Evolutionary conservation across 2,113 vertebrate genomes (phyloP).

Genomic region (Marcusenius ussheri): DNA sequence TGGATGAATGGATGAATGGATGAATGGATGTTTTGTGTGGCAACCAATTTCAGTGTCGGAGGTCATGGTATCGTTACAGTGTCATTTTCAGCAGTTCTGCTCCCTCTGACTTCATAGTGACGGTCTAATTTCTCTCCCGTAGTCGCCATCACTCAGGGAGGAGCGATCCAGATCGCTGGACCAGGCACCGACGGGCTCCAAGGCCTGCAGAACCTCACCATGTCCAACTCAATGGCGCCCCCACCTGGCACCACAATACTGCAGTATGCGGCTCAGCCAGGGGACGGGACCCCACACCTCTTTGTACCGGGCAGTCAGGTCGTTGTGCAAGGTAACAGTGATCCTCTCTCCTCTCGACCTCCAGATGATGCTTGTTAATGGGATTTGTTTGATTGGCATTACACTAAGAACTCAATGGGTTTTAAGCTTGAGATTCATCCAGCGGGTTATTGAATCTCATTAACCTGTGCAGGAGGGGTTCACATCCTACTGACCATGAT

Average conservation of each 20-base stretch:
- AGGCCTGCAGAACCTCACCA: constrained; percentile 62
- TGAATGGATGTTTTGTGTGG: neutral
- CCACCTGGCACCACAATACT: constrained; percentile 73
- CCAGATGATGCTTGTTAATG: neutral
- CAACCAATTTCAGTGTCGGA: neutral
- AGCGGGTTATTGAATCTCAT: neutral
- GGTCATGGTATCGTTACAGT: neutral
- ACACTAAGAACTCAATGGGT: neutral
- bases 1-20: neutral
- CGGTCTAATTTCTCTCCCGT: neutral
- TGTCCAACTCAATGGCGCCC: constrained; percentile 65
- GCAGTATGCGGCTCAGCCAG: constrained; percentile 70
- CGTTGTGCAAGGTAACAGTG: constrained; percentile 71
- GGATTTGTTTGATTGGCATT: neutral
- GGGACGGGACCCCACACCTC: constrained; percentile 74
- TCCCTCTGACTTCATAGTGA: neutral
- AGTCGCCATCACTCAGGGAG: constrained; percentile 76
- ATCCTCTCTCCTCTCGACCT: neutral
- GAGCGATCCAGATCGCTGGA: constrained; percentile 72
- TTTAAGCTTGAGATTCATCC: neutral
- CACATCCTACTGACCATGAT: neutral
- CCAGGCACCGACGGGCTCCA: constrained; percentile 61
- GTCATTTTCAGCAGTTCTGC: neutral
- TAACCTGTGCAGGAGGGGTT: neutral
- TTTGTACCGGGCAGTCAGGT: constrained; percentile 81